These are phyloP conservation scores for Phoenicopterus ruber DNA, from an alignment of 2,113 vertebrate species.

Conservation along the genomic window DNA sequence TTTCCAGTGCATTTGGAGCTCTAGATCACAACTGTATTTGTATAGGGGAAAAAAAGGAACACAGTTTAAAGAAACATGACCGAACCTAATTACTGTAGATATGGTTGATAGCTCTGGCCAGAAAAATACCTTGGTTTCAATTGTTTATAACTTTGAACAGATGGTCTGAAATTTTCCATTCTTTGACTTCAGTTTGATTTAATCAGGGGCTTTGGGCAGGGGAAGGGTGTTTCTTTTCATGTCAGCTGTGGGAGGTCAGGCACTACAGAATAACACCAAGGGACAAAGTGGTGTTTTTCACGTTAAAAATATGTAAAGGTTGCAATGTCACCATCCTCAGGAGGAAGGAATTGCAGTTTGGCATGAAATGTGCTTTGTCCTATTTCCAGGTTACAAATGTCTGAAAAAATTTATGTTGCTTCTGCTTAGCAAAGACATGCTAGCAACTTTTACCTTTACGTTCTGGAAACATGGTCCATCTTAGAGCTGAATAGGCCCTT, in stretches of 20 bases:
- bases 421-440: not conserved
- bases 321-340: not conserved
- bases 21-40: not conserved
- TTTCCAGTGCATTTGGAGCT: not conserved
- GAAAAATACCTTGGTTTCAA: conserved; percentile 27
- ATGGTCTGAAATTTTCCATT: conserved; percentile 30
- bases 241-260: not conserved
- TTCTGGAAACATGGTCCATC: not conserved
- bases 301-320: not conserved
- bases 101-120: not conserved
- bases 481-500: not conserved
- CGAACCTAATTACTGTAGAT: not conserved
- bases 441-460: not conserved
- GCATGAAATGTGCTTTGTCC: not conserved
- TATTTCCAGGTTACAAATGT: not conserved
- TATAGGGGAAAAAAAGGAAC: not conserved
- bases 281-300: not conserved
- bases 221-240: not conserved
- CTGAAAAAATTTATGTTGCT: not conserved
- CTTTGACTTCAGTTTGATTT: conserved; percentile 26
- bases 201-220: not conserved
- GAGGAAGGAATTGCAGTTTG: not conserved
- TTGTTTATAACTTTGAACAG: conserved; percentile 35
- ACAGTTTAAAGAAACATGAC: not conserved
- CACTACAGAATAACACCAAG: not conserved